Evolutionary conservation across 2,888 invertebrate genomes (phyloP), one percentile per base, ranked within the genome.

Genomic region (Pyrrhia umbra): DNA sequence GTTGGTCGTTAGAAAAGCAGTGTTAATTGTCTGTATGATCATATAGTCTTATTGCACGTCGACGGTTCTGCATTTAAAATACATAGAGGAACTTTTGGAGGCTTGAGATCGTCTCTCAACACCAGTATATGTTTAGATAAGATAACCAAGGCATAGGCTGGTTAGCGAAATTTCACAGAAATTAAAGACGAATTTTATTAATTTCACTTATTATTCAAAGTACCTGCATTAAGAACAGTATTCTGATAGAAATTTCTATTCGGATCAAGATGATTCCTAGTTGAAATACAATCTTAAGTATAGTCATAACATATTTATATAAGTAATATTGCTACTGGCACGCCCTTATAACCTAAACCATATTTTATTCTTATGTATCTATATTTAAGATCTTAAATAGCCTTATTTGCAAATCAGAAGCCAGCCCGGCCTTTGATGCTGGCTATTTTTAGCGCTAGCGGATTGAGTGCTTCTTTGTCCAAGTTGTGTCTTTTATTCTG

Each of bases 401-500:
- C 47, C 21, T 37, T 49, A 47, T 47, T 72, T 21, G 10, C 6
- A 42, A 60, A 67, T 67, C 72, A 90, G 79, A 88, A 91, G 50
- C 85, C 87, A 60, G 80, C 86, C 27, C 86, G 85, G 23, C 91
- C 90, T 57, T 90, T 88, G 27, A 92, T 79, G 49, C 79, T 90
- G 16, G 81, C 83, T 34, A 91, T 90, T 80, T 89, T 91, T 23
- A 91, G 68, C 6, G 89, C 85, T 20, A 89, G 61, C 2, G 89
- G 88, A 57, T 88, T 88, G 13, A 85, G 66, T 25, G 80, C 84
- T 64, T 84, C 83, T 43, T 79, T 79, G 21, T 83, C 85, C 50
- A 76, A 73, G 3, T 68, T 68, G 34, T 65, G 50, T 64, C 79
- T 85, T 62, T 80, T 86, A 42, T 71, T 79, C 91, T 91, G 84